phyloP scores from a whole-genome alignment of 2,113 vertebrate genomes.

The Bostrychus sinensis region DNA sequence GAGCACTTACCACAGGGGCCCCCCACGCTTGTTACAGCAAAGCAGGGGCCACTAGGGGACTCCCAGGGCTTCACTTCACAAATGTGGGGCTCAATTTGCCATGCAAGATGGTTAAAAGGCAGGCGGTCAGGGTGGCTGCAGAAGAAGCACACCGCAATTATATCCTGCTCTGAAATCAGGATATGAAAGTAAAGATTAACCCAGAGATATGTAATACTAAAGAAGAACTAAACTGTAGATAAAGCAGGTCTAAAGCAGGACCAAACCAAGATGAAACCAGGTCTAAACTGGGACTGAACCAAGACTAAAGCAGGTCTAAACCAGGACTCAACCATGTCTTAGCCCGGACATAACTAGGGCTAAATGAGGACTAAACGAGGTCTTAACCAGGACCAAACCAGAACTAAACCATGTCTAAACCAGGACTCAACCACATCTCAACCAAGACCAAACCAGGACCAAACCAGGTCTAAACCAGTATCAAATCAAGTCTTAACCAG shows the following conservation, averaged over 20 bases:
- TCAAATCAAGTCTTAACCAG: too few relatives aligned
- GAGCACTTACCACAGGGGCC: slow-evolving; percentile 76
- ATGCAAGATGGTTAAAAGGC: slow-evolving; percentile 67
- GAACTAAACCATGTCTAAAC: background rate
- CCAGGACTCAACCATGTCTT: background rate
- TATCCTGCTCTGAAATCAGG: slow-evolving; percentile 49
- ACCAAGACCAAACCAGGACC: background rate
- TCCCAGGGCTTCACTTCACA: slow-evolving; percentile 74
- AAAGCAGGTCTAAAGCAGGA: background rate
- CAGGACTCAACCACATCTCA: background rate
- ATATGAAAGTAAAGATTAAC: background rate
- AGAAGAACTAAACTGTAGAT: background rate
- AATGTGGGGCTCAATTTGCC: slow-evolving; percentile 67
- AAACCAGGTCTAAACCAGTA: background rate
- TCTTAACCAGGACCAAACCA: background rate
- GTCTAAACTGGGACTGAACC: background rate
- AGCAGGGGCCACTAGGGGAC: slow-evolving; percentile 74
- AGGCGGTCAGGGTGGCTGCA: slow-evolving; percentile 52
- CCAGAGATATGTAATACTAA: background rate
- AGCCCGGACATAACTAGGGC: background rate
- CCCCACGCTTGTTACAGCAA: slow-evolving; percentile 77
- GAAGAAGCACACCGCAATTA: slow-evolving; percentile 66
- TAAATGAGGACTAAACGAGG: background rate
- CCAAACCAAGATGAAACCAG: background rate
- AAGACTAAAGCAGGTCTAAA: background rate